Evolutionary conservation across 2,888 invertebrate genomes (phyloP).

Genomic region (Arge pagana): DNA sequence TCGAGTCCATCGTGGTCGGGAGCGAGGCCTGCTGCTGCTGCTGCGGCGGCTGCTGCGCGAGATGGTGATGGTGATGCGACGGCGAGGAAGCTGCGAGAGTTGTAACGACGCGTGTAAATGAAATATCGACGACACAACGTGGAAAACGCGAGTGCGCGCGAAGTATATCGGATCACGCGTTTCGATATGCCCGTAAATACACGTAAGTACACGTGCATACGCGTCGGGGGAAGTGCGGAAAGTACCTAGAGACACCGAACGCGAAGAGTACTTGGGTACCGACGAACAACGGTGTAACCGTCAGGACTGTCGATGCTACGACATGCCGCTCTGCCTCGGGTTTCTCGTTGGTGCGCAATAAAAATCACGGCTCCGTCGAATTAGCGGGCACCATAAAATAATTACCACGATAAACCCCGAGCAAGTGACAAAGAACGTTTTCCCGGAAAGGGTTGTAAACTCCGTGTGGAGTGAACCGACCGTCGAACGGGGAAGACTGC

Average conservation of each 20-base stretch:
- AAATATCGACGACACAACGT: not conserved
- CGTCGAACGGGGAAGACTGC: not conserved
- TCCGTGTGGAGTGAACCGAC: no score
- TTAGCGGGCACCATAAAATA: conserved; percentile 32
- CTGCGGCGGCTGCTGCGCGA: conserved; percentile 29
- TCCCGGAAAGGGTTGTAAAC: conserved; percentile 32
- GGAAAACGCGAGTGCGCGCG: conserved; percentile 4
- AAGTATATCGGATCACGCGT: conserved; percentile 26
- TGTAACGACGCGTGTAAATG: no score
- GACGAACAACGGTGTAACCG: no score
- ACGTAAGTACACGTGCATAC: not conserved
- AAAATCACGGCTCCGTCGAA: conserved; percentile 19
- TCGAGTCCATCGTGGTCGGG: conserved; percentile 61
- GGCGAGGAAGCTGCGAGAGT: conserved; percentile 31
- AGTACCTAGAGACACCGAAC: no score
- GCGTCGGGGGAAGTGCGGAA: conserved; percentile 25
- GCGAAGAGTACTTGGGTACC: no score
- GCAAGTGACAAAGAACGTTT: conserved; percentile 18
- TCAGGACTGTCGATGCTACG: no score
- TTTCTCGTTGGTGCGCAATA: conserved; percentile 24
- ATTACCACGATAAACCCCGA: conserved; percentile 38
- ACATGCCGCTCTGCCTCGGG: no score
- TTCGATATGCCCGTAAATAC: conserved; percentile 16
- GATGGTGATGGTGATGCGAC: conserved; percentile 28
- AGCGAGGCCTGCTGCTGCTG: conserved; percentile 32